These are phyloP conservation scores for Colinus virginianus DNA, from an alignment of 2,113 vertebrate genomes.

Conservation along the genomic window DNA sequence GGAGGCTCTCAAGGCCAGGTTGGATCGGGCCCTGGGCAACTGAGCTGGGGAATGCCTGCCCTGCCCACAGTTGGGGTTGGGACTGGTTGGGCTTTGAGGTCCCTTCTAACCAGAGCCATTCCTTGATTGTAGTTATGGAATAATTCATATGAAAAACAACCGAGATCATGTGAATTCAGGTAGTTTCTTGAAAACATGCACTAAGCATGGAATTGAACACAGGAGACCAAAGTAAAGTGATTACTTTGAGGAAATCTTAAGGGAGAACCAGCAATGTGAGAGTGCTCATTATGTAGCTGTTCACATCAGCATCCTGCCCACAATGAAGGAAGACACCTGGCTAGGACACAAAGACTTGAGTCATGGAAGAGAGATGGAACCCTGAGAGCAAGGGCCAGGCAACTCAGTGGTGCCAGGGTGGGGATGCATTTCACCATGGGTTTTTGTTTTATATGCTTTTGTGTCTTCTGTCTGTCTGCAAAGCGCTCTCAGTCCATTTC, in stretches of 20 bases:
- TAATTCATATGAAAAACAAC: neutral
- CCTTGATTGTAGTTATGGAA: neutral
- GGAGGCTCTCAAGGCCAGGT: too few species aligned
- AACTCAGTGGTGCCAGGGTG: fast-evolving
- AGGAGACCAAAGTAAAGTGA: neutral
- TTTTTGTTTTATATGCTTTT: neutral
- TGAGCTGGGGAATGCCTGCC: neutral
- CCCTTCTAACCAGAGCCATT: too few species aligned
- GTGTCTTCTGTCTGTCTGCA: neutral
- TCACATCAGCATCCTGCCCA: neutral
- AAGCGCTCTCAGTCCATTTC: neutral
- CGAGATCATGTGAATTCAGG: neutral
- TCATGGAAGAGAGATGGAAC: neutral
- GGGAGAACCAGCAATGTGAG: neutral
- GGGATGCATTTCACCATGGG: neutral
- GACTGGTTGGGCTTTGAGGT: too few species aligned
- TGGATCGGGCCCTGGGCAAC: neutral
- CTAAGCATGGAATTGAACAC: neutral
- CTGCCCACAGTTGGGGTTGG: too few species aligned
- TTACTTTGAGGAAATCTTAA: neutral
- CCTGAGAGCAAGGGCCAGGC: neutral
- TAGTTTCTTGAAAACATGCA: neutral
- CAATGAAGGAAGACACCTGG: neutral
- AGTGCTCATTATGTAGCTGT: fast-evolving
- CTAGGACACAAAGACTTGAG: neutral